Percentiles rank a stretch among this genome's conserved stretches.
Evolutionary conservation across 1,140 invertebrate species (phyloP).

Genomic region (Eueides isabella): DNA sequence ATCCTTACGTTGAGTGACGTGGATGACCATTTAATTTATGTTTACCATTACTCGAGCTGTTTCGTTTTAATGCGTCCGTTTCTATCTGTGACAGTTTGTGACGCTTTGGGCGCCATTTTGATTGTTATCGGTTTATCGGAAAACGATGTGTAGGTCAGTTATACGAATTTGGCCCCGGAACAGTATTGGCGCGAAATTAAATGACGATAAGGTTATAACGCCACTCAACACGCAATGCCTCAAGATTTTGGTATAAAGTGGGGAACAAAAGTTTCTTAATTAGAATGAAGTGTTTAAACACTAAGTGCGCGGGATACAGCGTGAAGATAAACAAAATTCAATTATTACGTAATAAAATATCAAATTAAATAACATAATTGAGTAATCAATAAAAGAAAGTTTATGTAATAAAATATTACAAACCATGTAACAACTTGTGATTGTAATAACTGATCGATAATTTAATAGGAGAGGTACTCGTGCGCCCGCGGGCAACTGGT

Average conservation of each 20-base stretch:
- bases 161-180: slow-evolving; percentile 13
- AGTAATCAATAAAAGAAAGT: slow-evolving; percentile 2
- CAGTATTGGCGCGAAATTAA: not conserved
- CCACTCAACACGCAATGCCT: no score
- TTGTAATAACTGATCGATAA: slow-evolving; percentile 68
- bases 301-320: no score
- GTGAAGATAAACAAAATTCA: no score
- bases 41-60: slow-evolving; percentile 59
- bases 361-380: slow-evolving; percentile 2
- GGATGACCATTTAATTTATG: slow-evolving; percentile 77
- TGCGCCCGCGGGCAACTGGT: slow-evolving; percentile 42
- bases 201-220: not conserved
- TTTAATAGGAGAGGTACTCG: slow-evolving; percentile 57
- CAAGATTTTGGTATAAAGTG: no score
- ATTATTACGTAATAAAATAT: not conserved
- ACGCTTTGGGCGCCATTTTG: slow-evolving; percentile 73
- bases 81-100: slow-evolving; percentile 67
- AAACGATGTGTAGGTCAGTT: slow-evolving; percentile 55
- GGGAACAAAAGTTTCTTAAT: no score
- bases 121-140: slow-evolving; percentile 67
- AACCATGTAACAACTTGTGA: slow-evolving; percentile 45
- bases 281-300: no score
- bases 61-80: slow-evolving; percentile 73
- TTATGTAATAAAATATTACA: not conserved
- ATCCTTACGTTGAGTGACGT: slow-evolving; percentile 72